phyloP scores from a whole-genome alignment of 2,888 invertebrate genomes.

The Drosophila paucipuncta region DNA sequence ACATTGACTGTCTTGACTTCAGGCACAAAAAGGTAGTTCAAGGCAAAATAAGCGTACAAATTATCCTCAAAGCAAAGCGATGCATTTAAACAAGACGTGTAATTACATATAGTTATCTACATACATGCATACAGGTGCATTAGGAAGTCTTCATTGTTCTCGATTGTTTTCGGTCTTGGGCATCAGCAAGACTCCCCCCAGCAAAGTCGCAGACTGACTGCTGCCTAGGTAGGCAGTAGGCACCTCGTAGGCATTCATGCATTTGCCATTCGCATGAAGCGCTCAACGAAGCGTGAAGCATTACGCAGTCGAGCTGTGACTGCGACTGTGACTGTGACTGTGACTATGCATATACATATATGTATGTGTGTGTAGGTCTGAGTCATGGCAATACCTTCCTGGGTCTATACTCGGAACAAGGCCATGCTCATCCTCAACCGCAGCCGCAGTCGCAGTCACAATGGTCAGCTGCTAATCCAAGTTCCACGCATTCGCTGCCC shows the following conservation, averaged over 20 bases:
- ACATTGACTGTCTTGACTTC: not conserved
- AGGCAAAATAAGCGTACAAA: slow-evolving; percentile 7
- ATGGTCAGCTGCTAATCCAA: slow-evolving; percentile 5
- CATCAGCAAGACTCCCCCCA: too few relatives aligned
- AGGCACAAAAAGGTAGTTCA: slow-evolving; percentile 2
- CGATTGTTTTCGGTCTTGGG: slow-evolving; percentile 13
- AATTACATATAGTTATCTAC: slow-evolving; percentile 15
- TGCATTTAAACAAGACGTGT: slow-evolving; percentile 11
- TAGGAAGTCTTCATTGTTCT: slow-evolving; percentile 16
- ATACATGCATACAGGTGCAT: slow-evolving; percentile 3
- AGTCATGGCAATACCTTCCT: slow-evolving; percentile 39
- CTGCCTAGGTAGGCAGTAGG: slow-evolving; percentile 7
- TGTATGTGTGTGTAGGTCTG: not conserved
- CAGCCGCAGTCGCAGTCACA: not conserved
- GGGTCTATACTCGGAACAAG: slow-evolving; percentile 29
- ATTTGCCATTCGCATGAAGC: slow-evolving; percentile 61
- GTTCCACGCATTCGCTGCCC: slow-evolving; percentile 18
- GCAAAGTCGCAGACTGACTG: slow-evolving; percentile 12
- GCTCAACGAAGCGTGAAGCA: slow-evolving; percentile 64
- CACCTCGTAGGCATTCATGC: slow-evolving; percentile 33
- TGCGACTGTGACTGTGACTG: slow-evolving; percentile 28
- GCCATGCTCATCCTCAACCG: slow-evolving; percentile 17
- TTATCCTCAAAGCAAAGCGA: slow-evolving; percentile 6
- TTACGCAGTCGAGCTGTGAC: slow-evolving; percentile 47
- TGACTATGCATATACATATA: not conserved